Conservation (phyloP, 2,797 vertebrate genomes). For the Merluccius polli region DNA sequence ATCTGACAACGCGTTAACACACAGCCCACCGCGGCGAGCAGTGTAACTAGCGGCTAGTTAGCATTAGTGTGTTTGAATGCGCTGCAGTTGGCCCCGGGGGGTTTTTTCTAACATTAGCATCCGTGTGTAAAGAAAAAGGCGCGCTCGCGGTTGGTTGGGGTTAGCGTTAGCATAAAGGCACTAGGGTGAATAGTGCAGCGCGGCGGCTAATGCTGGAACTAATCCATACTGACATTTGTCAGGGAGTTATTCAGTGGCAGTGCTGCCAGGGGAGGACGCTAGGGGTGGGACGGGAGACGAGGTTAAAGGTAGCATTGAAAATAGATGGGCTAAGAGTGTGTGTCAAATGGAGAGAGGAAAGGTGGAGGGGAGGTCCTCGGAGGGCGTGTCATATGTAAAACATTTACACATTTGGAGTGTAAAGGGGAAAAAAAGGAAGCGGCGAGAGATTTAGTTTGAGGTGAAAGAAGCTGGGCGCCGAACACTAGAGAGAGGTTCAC, state of each 20-base stretch:
- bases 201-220: conserved; percentile 20
- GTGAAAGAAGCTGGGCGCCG: neutral
- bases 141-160: conserved; percentile 17
- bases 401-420: neutral
- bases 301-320: neutral
- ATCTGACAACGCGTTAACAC: conserved; percentile 27
- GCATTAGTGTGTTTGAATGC: conserved; percentile 36
- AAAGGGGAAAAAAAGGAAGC: neutral
- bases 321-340: neutral
- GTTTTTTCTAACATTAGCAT: conserved; percentile 40
- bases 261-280: conserved; percentile 2
- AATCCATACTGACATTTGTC: conserved; percentile 41
- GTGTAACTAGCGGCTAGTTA: neutral
- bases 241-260: conserved; percentile 25
- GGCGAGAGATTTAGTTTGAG: neutral
- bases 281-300: neutral
- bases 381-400: neutral
- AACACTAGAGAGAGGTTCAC: neutral
- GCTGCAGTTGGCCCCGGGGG: conserved; percentile 27
- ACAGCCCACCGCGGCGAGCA: conserved; percentile 9
- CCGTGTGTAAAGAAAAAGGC: conserved; percentile 30
- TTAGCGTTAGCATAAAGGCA: conserved; percentile 21
- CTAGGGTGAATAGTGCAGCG: conserved; percentile 28
- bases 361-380: neutral
- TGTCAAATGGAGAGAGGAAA: neutral